Conservation (phyloP, 1,140 invertebrate genomes). For the Drepana arcuata region DNA sequence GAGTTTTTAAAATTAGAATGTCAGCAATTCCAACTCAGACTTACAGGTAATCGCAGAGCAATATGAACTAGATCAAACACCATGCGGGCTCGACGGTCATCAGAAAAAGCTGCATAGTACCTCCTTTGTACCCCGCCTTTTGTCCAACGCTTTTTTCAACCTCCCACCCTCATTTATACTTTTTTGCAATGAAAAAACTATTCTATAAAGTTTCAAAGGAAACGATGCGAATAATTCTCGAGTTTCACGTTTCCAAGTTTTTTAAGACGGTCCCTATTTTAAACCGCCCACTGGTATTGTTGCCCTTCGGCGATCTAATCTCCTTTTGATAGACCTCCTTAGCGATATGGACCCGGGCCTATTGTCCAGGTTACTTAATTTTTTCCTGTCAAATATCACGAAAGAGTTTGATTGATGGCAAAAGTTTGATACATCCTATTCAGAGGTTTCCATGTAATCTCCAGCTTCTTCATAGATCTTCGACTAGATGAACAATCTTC, state of each 20-base stretch:
- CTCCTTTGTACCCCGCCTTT: conserved; percentile 46
- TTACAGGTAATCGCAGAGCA: no score
- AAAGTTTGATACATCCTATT: no score
- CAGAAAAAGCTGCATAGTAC: conserved; percentile 50
- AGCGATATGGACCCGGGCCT: conserved; percentile 42
- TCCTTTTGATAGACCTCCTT: conserved; percentile 65
- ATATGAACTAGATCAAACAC: no score
- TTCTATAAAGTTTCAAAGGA: conserved; percentile 67
- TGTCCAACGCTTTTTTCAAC: conserved; percentile 59
- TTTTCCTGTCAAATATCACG: conserved; percentile 29
- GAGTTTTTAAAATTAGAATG: no score
- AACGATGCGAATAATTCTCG: conserved; percentile 70
- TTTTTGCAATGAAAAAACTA: conserved; percentile 66
- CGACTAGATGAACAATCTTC: no score
- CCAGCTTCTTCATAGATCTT: no score
- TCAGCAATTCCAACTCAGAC: no score
- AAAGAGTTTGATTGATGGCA: conserved; percentile 49
- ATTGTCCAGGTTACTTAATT: conserved; percentile 57
- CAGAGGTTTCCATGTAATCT: no score
- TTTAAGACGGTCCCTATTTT: conserved; percentile 36
- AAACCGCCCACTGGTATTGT: conserved; percentile 58
- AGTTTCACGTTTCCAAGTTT: conserved; percentile 65
- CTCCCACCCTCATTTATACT: conserved; percentile 59
- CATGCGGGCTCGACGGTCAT: no score
- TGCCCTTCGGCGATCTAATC: conserved; percentile 59